Evolutionary conservation across 2,888 invertebrate species (phyloP), one percentile per base, ranked within the genome.

Genomic region (Epiblema foenella): DNA sequence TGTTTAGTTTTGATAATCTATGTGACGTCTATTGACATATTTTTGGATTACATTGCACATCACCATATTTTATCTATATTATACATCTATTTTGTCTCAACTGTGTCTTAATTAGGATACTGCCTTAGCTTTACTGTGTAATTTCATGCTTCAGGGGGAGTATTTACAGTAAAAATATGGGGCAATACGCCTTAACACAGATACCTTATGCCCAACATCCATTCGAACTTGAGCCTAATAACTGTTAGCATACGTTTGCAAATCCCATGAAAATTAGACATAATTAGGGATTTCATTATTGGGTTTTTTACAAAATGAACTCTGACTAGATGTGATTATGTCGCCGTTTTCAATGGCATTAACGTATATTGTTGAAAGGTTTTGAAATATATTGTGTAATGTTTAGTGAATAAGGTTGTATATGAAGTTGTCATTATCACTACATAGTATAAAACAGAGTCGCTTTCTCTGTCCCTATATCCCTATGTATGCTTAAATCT

Each of bases 101-200:
- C 24, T 24, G 24, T 24, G 24, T 24, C 24, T 24, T 24, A 24
- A 24, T 24, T 24, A 24, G 1, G 24, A 4, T 52, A 63, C 63
- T 63, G 63, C 1, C 18, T 9, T n/a, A 12, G 4, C 3, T 63
- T 12, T 4, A 15, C 18, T 52, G 63, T 51, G 51, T 2, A 10
- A 63, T 4, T 49, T 17, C 49, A 51, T 49, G 51, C 17, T 51
- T 51, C 33, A 52, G 17, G 15, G 51, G 63, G 33, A 51, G 29
- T 37, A 63, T 51, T 63, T 52, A 33, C 63, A 9, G 51, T 63
- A 63, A 63, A 51, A 63, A 24, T 63, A 52, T 51, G 37, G 63
- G 63, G 63, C 63, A 63, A 33, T 63, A 63, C 37, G 17, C 49
- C 51, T 24, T 24, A 24, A 18, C 18, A 37, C 18, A 37, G 29